Conservation (phyloP, 2,888 invertebrate species). For the Xestia xanthographa region DNA sequence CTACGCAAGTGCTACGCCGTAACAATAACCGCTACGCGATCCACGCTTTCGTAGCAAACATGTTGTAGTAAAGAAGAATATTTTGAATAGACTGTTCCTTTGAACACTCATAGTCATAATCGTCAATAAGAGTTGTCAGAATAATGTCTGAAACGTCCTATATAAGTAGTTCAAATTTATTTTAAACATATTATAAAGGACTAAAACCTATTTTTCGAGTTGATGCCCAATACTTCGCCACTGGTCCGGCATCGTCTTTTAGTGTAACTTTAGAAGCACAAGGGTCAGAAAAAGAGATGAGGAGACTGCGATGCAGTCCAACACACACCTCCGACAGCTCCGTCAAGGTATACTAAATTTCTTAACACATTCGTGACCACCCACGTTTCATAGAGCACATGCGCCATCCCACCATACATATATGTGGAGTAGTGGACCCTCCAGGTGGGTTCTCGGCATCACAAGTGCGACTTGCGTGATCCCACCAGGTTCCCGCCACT, state of each 20-base stretch:
- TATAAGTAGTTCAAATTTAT: neutral
- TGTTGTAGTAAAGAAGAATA: neutral
- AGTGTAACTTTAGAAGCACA: neutral
- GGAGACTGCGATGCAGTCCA: neutral
- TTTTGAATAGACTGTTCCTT: neutral
- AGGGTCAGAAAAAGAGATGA: neutral
- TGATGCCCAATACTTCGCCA: neutral
- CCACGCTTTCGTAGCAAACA: slow-evolving; percentile 25
- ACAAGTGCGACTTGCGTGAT: too few relatives aligned
- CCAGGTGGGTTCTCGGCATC: too few relatives aligned
- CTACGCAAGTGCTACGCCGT: slow-evolving; percentile 35
- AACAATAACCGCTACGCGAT: slow-evolving; percentile 20
- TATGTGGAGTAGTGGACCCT: too few relatives aligned
- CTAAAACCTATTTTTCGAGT: neutral
- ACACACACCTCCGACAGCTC: neutral
- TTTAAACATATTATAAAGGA: neutral
- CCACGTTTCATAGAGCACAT: too few relatives aligned
- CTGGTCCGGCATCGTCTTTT: neutral
- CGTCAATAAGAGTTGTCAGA: neutral
- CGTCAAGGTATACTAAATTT: neutral
- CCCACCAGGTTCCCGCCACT: too few relatives aligned
- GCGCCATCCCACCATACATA: too few relatives aligned
- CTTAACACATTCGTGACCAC: too few relatives aligned
- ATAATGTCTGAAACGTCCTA: neutral
- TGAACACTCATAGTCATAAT: too few relatives aligned